These are phyloP conservation scores for Lysandra coridon DNA, from an alignment of 2,888 invertebrate genomes.

Conservation along the genomic window DNA sequence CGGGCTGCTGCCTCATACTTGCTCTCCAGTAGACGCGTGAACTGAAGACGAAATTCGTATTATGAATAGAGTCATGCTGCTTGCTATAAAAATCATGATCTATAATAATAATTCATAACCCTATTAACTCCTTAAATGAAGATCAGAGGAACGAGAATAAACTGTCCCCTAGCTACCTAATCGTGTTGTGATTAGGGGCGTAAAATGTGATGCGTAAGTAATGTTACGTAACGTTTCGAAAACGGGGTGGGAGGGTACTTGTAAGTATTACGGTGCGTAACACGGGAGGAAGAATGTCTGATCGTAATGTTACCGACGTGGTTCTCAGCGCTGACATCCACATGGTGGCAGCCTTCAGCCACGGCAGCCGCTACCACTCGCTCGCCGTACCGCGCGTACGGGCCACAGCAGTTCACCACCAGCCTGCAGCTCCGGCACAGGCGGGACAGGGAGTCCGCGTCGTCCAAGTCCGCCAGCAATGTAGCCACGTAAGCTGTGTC, in stretches of 20 bases:
- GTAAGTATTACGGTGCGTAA: too few relatives aligned
- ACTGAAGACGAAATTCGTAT: conserved; percentile 70
- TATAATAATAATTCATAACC: too few relatives aligned
- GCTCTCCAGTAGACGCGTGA: conserved; percentile 90
- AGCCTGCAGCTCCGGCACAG: conserved; percentile 91
- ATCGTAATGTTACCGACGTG: conserved; percentile 69
- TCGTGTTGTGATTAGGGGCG: too few relatives aligned
- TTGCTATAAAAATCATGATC: too few relatives aligned
- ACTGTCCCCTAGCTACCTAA: too few relatives aligned
- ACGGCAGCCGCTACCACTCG: conserved; percentile 93
- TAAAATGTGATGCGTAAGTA: too few relatives aligned
- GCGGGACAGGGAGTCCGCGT: conserved; percentile 85
- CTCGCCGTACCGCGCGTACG: conserved; percentile 93
- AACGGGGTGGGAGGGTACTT: too few relatives aligned
- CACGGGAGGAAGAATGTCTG: too few relatives aligned
- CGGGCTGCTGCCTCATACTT: conserved; percentile 87
- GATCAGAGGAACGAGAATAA: too few relatives aligned
- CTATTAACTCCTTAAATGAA: too few relatives aligned
- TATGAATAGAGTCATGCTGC: too few relatives aligned
- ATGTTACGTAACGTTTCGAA: too few relatives aligned
- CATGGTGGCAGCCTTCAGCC: conserved; percentile 88
- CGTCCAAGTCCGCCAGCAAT: conserved; percentile 88
- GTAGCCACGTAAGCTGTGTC: conserved; percentile 75
- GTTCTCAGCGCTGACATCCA: conserved; percentile 96
- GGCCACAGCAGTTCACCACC: conserved; percentile 95